Conservation (phyloP, 2,888 invertebrate species). For the Tromatobia lineatoria region DNA sequence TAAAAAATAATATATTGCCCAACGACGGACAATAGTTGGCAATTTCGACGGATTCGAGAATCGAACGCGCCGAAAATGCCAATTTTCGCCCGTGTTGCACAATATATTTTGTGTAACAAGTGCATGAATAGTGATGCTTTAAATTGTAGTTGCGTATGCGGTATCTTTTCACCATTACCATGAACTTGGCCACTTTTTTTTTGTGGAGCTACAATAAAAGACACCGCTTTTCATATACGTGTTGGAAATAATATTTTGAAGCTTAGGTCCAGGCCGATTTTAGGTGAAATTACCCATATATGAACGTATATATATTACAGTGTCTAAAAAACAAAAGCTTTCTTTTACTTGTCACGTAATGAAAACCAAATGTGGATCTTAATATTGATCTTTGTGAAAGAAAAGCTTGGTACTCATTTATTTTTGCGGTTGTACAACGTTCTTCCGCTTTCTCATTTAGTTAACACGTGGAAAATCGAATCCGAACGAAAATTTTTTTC, state of each 20-base stretch:
- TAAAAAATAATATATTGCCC: neutral
- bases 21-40: neutral
- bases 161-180: no score
- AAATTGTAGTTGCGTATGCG: neutral
- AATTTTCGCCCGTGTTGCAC: no score
- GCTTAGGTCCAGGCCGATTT: neutral
- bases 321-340: no score
- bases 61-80: neutral
- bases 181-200: neutral
- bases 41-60: neutral
- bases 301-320: neutral
- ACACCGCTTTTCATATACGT: neutral
- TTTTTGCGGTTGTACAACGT: no score
- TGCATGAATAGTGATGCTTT: neutral
- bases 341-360: no score
- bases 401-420: no score
- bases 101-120: neutral
- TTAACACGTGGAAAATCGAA: no score
- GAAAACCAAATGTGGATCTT: no score
- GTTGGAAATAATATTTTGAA: neutral
- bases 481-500: no score
- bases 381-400: no score
- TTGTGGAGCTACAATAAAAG: neutral
- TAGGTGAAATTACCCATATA: slow-evolving; percentile 8
- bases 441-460: no score